phyloP scores from a whole-genome alignment of 2,113 vertebrate species.

The Pachypanchax playfairii region DNA sequence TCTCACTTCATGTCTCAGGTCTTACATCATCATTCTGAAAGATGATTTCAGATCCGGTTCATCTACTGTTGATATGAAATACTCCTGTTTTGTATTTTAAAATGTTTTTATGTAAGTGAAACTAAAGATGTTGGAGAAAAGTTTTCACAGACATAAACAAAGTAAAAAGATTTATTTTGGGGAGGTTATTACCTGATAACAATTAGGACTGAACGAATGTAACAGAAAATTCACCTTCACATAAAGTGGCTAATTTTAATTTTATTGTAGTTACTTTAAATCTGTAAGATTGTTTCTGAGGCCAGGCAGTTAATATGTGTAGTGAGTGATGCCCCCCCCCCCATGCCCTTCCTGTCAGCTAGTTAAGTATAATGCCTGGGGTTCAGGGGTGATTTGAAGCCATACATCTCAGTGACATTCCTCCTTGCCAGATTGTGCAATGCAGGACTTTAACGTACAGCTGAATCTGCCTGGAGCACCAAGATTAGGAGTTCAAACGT shows the following conservation, averaged over 20 bases:
- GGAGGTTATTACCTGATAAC: too few relatives aligned
- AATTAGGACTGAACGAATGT: too few relatives aligned
- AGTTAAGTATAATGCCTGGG: constrained; percentile 20
- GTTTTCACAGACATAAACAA: too few relatives aligned
- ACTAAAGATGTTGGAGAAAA: too few relatives aligned
- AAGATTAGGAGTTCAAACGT: constrained; percentile 59
- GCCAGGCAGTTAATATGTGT: neutral
- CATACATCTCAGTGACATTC: constrained; percentile 44
- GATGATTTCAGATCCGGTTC: too few relatives aligned
- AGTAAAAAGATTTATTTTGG: too few relatives aligned
- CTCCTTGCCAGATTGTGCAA: constrained; percentile 62
- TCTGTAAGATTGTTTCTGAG: neutral
- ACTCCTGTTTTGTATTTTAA: too few relatives aligned
- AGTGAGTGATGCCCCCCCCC: constrained; percentile 3
- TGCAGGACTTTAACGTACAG: constrained; percentile 48
- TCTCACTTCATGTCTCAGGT: too few relatives aligned
- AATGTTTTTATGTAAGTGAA: too few relatives aligned
- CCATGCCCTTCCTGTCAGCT: neutral
- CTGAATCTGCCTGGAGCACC: constrained; percentile 60
- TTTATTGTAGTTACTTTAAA: neutral
- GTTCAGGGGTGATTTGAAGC: constrained; percentile 42
- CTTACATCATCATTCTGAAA: too few relatives aligned
- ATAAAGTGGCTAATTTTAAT: neutral
- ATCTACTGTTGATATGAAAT: too few relatives aligned
- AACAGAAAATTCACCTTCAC: too few relatives aligned